These are phyloP conservation scores for Poecile atricapillus DNA, from an alignment of 2,113 vertebrate genomes.

Conservation along the genomic window DNA sequence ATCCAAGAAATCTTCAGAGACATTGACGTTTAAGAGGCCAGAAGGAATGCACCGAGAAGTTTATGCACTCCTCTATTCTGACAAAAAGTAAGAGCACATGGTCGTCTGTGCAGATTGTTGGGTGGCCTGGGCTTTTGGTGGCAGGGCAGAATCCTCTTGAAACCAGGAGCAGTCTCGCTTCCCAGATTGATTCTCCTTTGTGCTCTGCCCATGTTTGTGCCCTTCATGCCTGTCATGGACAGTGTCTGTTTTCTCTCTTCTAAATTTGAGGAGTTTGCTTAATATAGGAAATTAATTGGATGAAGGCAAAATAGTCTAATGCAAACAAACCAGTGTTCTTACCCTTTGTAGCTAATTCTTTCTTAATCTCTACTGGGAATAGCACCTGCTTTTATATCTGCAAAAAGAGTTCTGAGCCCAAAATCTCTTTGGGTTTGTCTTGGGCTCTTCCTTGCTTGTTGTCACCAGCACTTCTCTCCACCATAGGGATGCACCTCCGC, in stretches of 20 bases:
- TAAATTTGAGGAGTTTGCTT: not conserved
- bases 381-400: not conserved
- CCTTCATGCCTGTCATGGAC: not conserved
- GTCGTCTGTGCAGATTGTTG: not conserved
- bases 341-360: not conserved
- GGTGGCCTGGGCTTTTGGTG: not conserved
- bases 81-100: slow-evolving; percentile 88
- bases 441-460: not conserved
- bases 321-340: not conserved
- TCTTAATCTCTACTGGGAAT: not conserved
- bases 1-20: slow-evolving; percentile 92
- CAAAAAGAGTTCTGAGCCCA: not conserved
- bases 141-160: not conserved
- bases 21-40: slow-evolving; percentile 92
- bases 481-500: slow-evolving; percentile 91
- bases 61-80: slow-evolving; percentile 96
- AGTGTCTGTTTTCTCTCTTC: not conserved
- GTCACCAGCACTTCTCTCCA: not conserved
- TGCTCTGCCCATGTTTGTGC: not conserved
- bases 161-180: not conserved
- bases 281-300: not conserved
- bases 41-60: slow-evolving; percentile 99
- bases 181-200: not conserved
- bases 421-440: not conserved
- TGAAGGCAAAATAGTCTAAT: not conserved